Conservation (phyloP, 1,140 invertebrate species). For the Lutraria rhynchaena region DNA sequence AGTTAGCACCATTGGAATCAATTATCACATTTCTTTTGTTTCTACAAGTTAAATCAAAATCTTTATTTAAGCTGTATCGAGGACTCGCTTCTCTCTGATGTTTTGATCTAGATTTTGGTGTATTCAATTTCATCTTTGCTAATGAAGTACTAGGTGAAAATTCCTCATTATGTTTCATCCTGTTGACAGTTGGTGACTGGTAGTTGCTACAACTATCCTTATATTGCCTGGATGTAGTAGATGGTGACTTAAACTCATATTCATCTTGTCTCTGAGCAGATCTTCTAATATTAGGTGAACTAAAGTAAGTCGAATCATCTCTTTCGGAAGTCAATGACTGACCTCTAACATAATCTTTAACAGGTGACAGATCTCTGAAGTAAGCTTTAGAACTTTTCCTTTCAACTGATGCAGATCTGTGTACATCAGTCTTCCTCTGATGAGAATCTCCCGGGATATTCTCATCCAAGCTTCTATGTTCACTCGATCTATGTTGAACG, state of each 20-base stretch:
- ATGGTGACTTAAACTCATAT: background rate
- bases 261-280: background rate
- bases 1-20: background rate
- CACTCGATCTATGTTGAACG: too few species aligned
- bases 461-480: too few species aligned
- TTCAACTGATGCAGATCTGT: too few species aligned
- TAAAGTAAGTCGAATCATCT: too few species aligned
- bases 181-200: background rate
- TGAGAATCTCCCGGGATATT: too few species aligned
- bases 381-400: too few species aligned
- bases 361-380: too few species aligned
- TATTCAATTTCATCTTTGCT: slow-evolving; percentile 17
- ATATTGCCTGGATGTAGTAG: background rate
- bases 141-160: slow-evolving; percentile 22
- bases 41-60: background rate
- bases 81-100: background rate
- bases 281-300: background rate
- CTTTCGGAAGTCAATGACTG: too few species aligned
- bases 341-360: too few species aligned
- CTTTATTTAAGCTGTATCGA: background rate
- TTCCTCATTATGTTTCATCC: background rate
- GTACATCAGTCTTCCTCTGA: too few species aligned
- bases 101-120: slow-evolving; percentile 4
- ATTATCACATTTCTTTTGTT: background rate
- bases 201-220: background rate